Base-by-base conservation (phyloP, 2,113 vertebrate species). In the Pterocles orientalis region DNA sequence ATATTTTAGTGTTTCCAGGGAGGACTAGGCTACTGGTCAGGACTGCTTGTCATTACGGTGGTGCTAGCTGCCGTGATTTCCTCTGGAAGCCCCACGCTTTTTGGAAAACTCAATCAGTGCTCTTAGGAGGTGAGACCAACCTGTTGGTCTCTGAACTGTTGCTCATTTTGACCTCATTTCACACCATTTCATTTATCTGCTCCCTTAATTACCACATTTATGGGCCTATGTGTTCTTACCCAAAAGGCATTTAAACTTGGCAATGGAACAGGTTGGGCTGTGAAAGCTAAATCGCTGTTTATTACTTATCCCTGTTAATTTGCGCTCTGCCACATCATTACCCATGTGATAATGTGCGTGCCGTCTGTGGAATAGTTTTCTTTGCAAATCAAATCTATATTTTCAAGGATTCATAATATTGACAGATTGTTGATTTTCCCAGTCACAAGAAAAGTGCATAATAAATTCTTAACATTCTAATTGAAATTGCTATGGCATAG, bases 241-340 rank as follows among this genome's bases (percentile, higher is more conserved):
- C 85, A 92, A 96, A 92, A 96, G 92, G 85, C 88, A 68, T 92
- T 88, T 92, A 73, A 78, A 88, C 25, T 71, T 83, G 85, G 56
- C 87, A 86, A 39, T 88, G 85, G 92, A 90, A 95, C 23, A 83
- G 79, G 51, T 81, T 81, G 94, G 71, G 88, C 86, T 86, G 60
- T 73, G 83, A 92, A 78, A 71, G 88, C 78, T 91, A 66, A 96
- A 91, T 54, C 81, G 88, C 86, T 94, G 88, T 95, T 97, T 95
- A 95, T 94, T 92, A 75, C 91, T 95, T 92, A 84, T 68, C 56
- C 86, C 72, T 78, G 56, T 56, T 95, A 88, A 95, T 88, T 92
- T 92, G 86, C 9, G 8, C 83, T 75, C 48, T 91, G 83, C 80
- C 91, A 91, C 92, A 64, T 95, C 92, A 25, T 95, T 94, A 89